Evolutionary conservation across 2,797 vertebrate genomes (phyloP), one percentile per base, ranked within the genome.

Genomic region (Smutsia temminckii): DNA sequence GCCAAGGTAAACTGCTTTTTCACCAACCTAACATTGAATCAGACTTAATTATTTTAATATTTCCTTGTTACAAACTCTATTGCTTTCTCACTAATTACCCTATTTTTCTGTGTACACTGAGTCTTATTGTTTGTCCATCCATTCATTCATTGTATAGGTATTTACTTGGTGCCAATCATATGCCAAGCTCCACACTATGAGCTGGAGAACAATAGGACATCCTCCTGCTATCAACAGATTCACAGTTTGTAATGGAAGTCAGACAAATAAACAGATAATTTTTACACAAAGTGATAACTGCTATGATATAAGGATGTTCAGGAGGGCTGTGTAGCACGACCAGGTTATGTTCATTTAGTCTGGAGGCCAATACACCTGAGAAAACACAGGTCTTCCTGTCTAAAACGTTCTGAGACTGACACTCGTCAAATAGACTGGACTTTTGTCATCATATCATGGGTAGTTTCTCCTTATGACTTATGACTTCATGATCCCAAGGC

Each of bases 181-280:
- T 61, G 61, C 13, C 49, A 95, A 92, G 55, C 21, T 79, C 40
- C 53, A 21, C 66, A 29, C 13, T 64, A 71, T 46, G 12, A 2
- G 75, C 46, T 84, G 11, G 53, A 92, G 6, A 71, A 40, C 23
- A 81, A 77, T 34, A 23, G 72, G 27, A 53, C n/a, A 78, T 59
- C 57, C 10, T 34, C 1, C 37, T 79, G 14, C 17, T 79, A 17
- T 72, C 29, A 84, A 81, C 25, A 93, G 72, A 91, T 13, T 81
- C 37, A 74, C 23, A 74, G 46, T 55, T 49, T 93, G 32, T n/a
- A 87, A 77, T 14, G 21, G 21, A 85, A 71, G 27, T 23, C 37
- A 77, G 32, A 74, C 37, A 87, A 93, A n/a, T 55, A 79, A 88
- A 74, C n/a, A 85, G 18, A 88, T 59, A 88, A 90, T 85, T 84